Evolutionary conservation across 2,888 invertebrate genomes (phyloP), one percentile per base, ranked within the genome.

Genomic region (Seladonia tumulorum): DNA sequence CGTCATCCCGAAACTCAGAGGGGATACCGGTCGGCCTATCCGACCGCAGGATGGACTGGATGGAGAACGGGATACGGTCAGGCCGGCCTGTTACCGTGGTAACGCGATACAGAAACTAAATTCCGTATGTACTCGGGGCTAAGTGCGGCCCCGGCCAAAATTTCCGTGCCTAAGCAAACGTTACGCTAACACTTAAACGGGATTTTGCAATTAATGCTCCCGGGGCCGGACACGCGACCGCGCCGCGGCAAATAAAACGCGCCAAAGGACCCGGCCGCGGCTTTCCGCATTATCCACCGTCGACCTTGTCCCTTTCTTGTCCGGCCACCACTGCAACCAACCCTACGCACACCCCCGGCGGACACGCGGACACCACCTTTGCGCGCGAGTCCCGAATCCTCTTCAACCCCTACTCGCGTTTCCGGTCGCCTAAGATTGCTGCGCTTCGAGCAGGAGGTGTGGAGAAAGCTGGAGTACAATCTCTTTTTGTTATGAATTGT

Each of bases 51-150:
- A 88, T 86, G 87, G 88, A 87, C 88, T 71, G 85, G 80, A 70
- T 25, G 82, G 81, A 84, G 89, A 88, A 89, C 82, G 71, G 86
- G 80, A 83, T 79, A 85, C 85, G 88, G 88, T 83, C 85, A 84
- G 82, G 60, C 74, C 73, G 68, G 85, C 76, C 83, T 86, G 90
- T 90, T 88, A 88, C 90, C 90, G 84, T 90, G 90, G 90, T 89
- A 90, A 90, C 90, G 90, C 88, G 87, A 90, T 90, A 88, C 87
- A 90, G 90, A 86, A 89, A 88, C 90, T 88, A 90, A 89, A 90
- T 88, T 90, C 88, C 88, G 88, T 85, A 89, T 89, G 89, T 87
- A 86, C 84, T 85, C 81, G 68, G 63, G 79, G 76, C 87, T 90
- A 88, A 89, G 89, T 85, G 90, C 88, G 86, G 79, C 90, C 79